A percentile compares a stretch with the other conserved stretches of the same genome.
Evolutionary conservation across 53 echinoderm and acorn worm genomes (phyloP).

Genomic region (Zoroaster sp.): DNA sequence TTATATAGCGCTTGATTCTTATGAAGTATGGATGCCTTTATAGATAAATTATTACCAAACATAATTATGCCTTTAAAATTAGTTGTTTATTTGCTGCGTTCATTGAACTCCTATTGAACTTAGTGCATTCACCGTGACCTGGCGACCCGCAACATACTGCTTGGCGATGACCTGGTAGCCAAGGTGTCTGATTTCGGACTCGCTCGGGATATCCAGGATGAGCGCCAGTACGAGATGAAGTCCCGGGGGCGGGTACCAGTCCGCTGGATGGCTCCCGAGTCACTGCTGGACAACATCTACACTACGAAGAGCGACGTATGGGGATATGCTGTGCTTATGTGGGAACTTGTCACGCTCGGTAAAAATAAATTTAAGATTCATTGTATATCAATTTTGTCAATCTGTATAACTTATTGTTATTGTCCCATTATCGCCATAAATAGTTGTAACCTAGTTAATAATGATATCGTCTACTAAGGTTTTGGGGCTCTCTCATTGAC

Average conservation of each 20-base stretch:
- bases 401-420: no score
- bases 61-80: no score
- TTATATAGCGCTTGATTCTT: no score
- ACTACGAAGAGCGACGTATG: conserved; percentile 81
- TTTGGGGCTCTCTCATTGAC: no score
- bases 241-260: conserved; percentile 80
- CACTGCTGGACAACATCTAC: conserved; percentile 74
- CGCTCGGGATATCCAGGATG: conserved; percentile 76
- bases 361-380: no score
- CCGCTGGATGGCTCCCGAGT: conserved; percentile 87
- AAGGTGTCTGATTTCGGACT: conserved; percentile 83
- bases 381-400: no score
- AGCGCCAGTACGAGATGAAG: conserved; percentile 80
- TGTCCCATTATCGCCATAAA: no score
- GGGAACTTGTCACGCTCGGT: conserved; percentile 86
- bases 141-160: conserved; percentile 74
- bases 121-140: conserved; percentile 87
- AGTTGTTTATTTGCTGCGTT: no score
- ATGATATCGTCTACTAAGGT: not conserved
- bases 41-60: no score
- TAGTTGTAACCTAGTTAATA: no score
- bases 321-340: conserved; percentile 78
- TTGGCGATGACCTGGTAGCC: conserved; percentile 70
- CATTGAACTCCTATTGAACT: no score
- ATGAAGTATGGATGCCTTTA: no score